Percentiles rank a stretch among this genome's conserved stretches.
These are phyloP conservation scores for Zygaena filipendulae DNA, from an alignment of 2,888 invertebrate species.

Conservation along the genomic window DNA sequence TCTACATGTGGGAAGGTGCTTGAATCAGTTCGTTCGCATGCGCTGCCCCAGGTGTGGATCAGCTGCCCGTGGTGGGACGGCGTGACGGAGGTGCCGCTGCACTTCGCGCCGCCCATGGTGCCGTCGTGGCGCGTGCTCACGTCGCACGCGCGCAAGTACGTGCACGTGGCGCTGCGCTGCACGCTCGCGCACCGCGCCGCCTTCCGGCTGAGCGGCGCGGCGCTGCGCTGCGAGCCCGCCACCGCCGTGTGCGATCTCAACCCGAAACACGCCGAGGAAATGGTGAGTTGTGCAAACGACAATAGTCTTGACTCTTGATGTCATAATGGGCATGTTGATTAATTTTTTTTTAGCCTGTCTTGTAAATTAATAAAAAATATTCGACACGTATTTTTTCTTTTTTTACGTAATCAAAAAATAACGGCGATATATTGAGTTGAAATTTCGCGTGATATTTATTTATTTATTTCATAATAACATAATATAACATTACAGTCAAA, in stretches of 20 bases:
- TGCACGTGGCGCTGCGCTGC: conserved; percentile 81
- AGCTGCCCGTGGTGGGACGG: conserved; percentile 83
- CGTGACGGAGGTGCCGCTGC: conserved; percentile 77
- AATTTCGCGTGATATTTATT: no score
- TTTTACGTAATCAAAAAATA: no score
- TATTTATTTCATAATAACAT: no score
- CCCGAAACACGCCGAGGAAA: conserved; percentile 67
- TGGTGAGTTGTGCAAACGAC: conserved; percentile 64
- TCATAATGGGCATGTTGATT: no score
- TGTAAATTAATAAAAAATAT: no score
- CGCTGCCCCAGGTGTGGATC: conserved; percentile 77
- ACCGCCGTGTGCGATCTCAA: conserved; percentile 75
- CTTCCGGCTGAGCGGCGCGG: conserved; percentile 54
- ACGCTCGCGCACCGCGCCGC: conserved; percentile 68
- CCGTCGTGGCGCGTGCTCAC: conserved; percentile 86
- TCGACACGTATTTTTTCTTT: no score
- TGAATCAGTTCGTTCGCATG: no score
- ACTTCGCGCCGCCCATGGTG: conserved; percentile 86
- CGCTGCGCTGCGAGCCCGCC: conserved; percentile 68
- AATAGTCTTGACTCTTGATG: no score
- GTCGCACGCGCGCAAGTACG: conserved; percentile 83
- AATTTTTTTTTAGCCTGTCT: no score
- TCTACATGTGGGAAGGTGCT: no score
- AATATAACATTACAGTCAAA: no score
- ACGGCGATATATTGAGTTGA: no score